Base-by-base conservation (phyloP, 2,888 invertebrate species). In the Tiphia femorata region DNA sequence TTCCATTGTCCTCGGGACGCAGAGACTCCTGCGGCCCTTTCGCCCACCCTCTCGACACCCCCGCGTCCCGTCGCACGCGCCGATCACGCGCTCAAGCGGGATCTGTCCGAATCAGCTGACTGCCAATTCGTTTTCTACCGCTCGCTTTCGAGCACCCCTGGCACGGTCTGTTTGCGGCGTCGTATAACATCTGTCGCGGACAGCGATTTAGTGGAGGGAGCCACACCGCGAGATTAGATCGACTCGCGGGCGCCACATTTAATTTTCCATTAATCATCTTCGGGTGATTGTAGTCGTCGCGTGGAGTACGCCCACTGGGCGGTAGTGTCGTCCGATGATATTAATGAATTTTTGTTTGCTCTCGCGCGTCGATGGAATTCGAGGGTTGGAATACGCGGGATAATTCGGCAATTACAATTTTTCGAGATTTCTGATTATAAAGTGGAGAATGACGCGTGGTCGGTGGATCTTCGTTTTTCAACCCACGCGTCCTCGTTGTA, bases 61-160 rank as follows among this genome's bases (percentile, higher is more conserved):
- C 27, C 25, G 25, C 52, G 29, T 50, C 42, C 27, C 20, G 16
- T 40, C 30, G 25, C 16, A 37, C 43, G 1, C 33, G 12, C 20
- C 14, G n/a, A 12, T 2, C n/a, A n/a, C n/a, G n/a, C n/a, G n/a
- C 33, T 33, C 33, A 14, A 33, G 51, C 56, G 53, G 51, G 54
- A 70, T 65, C 70, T 72, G 73, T 73, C 73, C 72, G 64, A 73
- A 73, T 72, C 73, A 73, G 68, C 73, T 72, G 73, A 73, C 73
- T 64, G 62, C 55, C 67, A 62, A 70, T 67, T 67, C 67, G 62
- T 54, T 64, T 49, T 41, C 41, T n/a, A n/a, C 44, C 33, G 14
- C 55, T 50, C 52, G 48, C 27, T 48, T 37, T 29, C 43, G 17
- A 38, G 30, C 37, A 30, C 14, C 30, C 10, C 25, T 21, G n/a